Evolutionary conservation across 2,888 invertebrate genomes (phyloP).

Genomic region (Acrobasis consociella): DNA sequence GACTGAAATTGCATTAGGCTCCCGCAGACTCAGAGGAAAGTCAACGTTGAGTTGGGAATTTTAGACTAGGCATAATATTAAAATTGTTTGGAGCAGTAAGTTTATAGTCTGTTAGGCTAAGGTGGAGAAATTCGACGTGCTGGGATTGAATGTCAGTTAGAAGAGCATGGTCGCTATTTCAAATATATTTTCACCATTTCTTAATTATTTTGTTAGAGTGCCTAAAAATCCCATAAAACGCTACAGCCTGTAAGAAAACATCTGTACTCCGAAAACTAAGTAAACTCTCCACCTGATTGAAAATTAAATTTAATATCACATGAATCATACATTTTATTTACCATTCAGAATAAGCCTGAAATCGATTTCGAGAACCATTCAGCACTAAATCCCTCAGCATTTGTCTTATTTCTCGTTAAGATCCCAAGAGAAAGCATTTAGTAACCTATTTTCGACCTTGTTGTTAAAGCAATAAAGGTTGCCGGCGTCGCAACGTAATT

Average conservation of each 20-base stretch:
- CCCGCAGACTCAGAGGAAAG: conserved; percentile 33
- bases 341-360: conserved; percentile 16
- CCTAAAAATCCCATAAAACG: too few species aligned
- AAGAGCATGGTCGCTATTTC: too few species aligned
- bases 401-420: conserved; percentile 21
- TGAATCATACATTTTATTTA: conserved; percentile 14
- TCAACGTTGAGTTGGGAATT: conserved; percentile 17
- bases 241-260: too few species aligned
- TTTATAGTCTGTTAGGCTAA: too few species aligned
- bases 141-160: too few species aligned
- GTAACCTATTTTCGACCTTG: conserved; percentile 36
- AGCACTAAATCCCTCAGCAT: conserved; percentile 38
- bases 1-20: conserved; percentile 49
- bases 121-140: too few species aligned
- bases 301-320: conserved; percentile 18
- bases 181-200: too few species aligned
- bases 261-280: too few species aligned
- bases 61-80: neutral
- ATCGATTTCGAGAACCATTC: conserved; percentile 22
- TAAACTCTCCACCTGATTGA: neutral
- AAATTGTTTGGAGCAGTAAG: too few species aligned
- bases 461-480: conserved; percentile 29
- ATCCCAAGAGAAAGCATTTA: conserved; percentile 28
- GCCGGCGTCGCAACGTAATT: conserved; percentile 26
- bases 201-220: too few species aligned